Evolutionary conservation across 2,888 invertebrate genomes (phyloP).

Genomic region (Pseudanteris insignis): DNA sequence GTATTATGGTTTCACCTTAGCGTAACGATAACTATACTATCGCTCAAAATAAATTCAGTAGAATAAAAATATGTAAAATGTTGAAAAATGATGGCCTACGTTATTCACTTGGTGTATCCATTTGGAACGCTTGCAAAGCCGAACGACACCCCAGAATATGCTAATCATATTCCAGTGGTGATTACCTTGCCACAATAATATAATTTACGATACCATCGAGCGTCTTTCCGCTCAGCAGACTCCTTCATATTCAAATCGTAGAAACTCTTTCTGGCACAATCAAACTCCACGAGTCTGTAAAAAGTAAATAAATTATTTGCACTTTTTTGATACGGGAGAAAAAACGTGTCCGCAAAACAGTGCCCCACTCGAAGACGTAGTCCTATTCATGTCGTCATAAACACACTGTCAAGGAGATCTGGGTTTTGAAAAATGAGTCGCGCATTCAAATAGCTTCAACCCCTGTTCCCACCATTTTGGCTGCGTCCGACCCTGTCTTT

Average conservation of each 20-base stretch:
- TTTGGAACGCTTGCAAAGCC: no score
- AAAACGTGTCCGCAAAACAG: conserved; percentile 43
- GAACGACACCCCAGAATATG: no score
- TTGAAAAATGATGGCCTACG: not conserved
- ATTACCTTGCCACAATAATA: no score
- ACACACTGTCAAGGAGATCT: conserved; percentile 38
- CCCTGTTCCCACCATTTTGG: conserved; percentile 57
- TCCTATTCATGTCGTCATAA: conserved; percentile 40
- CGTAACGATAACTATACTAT: no score
- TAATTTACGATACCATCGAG: conserved; percentile 26
- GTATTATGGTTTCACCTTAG: no score
- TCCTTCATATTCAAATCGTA: conserved; percentile 35
- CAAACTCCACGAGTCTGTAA: conserved; percentile 35
- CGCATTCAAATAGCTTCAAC: conserved; percentile 57
- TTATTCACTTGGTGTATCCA: no score
- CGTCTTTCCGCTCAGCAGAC: conserved; percentile 27
- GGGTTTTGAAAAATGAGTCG: conserved; percentile 39
- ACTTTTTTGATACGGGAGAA: conserved; percentile 30
- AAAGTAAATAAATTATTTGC: conserved; percentile 36
- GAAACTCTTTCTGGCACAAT: conserved; percentile 21
- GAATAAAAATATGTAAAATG: no score
- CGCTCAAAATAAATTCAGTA: no score
- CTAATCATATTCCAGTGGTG: no score
- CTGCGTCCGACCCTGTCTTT: conserved; percentile 37
- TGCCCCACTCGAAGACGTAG: conserved; percentile 46